Percentiles rank a stretch among this genome's conserved stretches.
phyloP scores from a whole-genome alignment of 2,797 vertebrate species.

The Parauchenoglanis punctatus region DNA sequence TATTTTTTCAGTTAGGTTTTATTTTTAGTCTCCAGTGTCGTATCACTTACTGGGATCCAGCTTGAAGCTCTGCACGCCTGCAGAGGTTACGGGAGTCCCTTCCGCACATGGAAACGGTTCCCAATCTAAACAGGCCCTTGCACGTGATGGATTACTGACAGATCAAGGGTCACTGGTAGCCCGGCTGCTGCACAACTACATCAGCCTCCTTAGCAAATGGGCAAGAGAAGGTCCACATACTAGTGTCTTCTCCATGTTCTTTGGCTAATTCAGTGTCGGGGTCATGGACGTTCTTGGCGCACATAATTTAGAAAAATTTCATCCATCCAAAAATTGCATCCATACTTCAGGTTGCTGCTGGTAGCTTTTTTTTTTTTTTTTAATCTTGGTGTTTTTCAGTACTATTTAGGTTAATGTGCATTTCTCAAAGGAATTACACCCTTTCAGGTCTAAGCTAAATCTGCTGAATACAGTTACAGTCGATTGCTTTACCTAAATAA shows the following conservation, averaged over 20 bases:
- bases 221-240: constrained; percentile 25
- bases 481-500: neutral
- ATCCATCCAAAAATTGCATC: neutral
- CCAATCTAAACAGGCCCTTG: constrained; percentile 70
- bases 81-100: constrained; percentile 59
- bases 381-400: neutral
- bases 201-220: constrained; percentile 39
- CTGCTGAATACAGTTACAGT: neutral
- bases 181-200: constrained; percentile 38
- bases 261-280: constrained; percentile 19
- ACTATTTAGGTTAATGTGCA: neutral
- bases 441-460: neutral
- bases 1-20: constrained; percentile 66
- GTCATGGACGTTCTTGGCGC: neutral
- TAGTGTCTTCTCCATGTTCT: constrained; percentile 32
- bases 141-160: constrained; percentile 71
- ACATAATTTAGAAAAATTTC: neutral
- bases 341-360: neutral
- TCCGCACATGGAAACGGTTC: constrained; percentile 77
- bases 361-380: neutral
- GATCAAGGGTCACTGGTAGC: constrained; percentile 63
- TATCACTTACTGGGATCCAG: constrained; percentile 58
- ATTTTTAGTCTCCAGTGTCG: constrained; percentile 63
- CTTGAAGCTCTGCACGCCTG: constrained; percentile 39
- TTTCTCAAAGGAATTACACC: neutral